A percentile compares a stretch with the other conserved stretches of the same genome.
Conservation (phyloP, 2,113 vertebrate genomes). For the Piprites chloris region DNA sequence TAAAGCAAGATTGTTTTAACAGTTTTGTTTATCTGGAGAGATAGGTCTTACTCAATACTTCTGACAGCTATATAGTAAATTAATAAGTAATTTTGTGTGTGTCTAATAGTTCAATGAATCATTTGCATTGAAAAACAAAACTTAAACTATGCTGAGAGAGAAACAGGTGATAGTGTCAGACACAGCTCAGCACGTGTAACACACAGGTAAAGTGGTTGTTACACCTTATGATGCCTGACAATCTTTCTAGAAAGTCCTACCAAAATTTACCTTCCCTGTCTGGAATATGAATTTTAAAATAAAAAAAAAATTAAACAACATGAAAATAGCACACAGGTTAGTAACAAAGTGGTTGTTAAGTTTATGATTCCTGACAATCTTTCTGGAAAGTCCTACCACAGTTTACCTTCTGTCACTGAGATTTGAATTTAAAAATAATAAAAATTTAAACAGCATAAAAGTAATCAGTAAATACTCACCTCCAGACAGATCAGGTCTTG, state of each 20-base stretch:
- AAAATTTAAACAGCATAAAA: not conserved
- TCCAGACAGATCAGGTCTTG: not conserved
- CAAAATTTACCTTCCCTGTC: not conserved
- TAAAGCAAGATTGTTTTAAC: not conserved
- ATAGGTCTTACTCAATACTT: not conserved
- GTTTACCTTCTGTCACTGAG: not conserved
- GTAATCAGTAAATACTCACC: constrained; percentile 32
- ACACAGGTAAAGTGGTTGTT: not conserved
- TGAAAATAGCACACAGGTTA: not conserved
- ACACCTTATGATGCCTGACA: not conserved
- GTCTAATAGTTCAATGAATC: not conserved
- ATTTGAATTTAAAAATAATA: not conserved
- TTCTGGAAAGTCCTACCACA: not conserved
- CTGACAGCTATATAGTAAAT: not conserved
- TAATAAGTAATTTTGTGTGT: not conserved
- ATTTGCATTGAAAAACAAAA: not conserved
- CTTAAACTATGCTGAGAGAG: not conserved
- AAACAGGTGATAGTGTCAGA: not conserved
- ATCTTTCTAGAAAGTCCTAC: not conserved
- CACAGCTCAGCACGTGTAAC: not conserved
- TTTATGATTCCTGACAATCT: not conserved
- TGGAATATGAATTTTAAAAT: not conserved
- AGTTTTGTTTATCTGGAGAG: not conserved
- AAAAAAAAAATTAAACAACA: not conserved
- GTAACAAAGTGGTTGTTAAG: not conserved